Evolutionary conservation across 1,140 invertebrate genomes (phyloP).

Genomic region (Euwallacea fornicatus): DNA sequence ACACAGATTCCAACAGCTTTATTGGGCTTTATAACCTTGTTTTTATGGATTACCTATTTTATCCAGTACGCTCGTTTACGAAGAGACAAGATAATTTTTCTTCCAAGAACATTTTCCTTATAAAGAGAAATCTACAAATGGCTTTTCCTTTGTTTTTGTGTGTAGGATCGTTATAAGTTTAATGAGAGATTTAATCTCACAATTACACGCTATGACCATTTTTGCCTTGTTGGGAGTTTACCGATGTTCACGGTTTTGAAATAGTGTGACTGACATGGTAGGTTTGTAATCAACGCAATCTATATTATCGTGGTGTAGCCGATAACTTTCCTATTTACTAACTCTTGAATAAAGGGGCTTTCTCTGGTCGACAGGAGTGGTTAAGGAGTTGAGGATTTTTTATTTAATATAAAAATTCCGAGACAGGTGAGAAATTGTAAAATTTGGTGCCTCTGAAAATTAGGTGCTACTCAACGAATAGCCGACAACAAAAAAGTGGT

Average conservation of each 20-base stretch:
- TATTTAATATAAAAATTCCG: background rate
- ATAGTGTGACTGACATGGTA: slow-evolving; percentile 6
- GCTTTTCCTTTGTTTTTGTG: slow-evolving; percentile 21
- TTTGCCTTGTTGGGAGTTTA: slow-evolving; percentile 9
- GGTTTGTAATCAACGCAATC: background rate
- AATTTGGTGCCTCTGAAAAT: background rate
- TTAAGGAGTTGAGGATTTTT: too few relatives aligned
- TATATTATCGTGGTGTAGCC: too few relatives aligned
- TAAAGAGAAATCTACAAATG: slow-evolving; percentile 18
- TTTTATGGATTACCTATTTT: slow-evolving; percentile 13
- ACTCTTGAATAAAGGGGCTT: too few relatives aligned
- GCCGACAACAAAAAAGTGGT: slow-evolving; percentile 13
- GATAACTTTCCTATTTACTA: too few relatives aligned
- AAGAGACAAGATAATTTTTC: slow-evolving; percentile 4
- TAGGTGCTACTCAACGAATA: slow-evolving; percentile 9
- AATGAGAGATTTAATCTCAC: slow-evolving; percentile 26
- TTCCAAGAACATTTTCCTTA: slow-evolving; percentile 9
- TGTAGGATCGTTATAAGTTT: slow-evolving; percentile 15
- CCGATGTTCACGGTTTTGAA: slow-evolving; percentile 7
- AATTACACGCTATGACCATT: slow-evolving; percentile 20
- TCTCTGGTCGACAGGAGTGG: too few relatives aligned
- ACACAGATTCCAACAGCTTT: background rate
- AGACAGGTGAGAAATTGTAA: background rate
- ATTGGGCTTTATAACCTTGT: slow-evolving; percentile 5
- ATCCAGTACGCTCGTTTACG: slow-evolving; percentile 9